phyloP scores from a whole-genome alignment of 1,140 invertebrate genomes.

The Aphelenchoides avenae region DNA sequence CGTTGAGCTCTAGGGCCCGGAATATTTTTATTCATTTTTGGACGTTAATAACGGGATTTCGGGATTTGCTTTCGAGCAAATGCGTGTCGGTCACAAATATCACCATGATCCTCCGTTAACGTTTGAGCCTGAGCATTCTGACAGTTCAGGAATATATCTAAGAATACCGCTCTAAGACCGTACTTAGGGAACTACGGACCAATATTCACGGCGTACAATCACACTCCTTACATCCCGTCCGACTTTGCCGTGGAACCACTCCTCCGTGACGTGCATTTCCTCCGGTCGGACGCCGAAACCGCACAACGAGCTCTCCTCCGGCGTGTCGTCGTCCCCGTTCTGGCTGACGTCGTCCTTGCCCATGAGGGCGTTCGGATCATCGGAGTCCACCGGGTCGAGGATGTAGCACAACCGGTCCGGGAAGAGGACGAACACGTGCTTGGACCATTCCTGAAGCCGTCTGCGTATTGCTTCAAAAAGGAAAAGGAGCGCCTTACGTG shows the following conservation, averaged over 20 bases:
- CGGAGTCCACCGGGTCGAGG: constrained; percentile 25
- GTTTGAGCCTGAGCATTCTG: too few relatives aligned
- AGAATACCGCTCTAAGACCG: too few relatives aligned
- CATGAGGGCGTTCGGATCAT: constrained; percentile 1
- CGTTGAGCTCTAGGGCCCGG: too few relatives aligned
- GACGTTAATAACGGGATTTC: too few relatives aligned
- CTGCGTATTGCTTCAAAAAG: constrained; percentile 2
- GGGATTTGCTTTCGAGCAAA: too few relatives aligned
- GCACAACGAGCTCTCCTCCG: constrained; percentile 6
- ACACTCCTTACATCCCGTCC: constrained; percentile 43
- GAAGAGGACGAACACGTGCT: constrained; percentile 56
- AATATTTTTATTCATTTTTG: too few relatives aligned
- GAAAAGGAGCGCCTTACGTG: constrained; percentile 10
- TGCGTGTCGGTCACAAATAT: too few relatives aligned
- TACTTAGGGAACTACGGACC: too few relatives aligned
- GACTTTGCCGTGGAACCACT: constrained; percentile 58
- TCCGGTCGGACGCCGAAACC: constrained; percentile 53
- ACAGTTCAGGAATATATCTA: too few relatives aligned
- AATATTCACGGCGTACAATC: neutral
- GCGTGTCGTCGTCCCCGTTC: constrained; percentile 44
- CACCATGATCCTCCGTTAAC: too few relatives aligned
- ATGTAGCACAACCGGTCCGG: constrained; percentile 50
- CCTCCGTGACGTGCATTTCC: constrained; percentile 58
- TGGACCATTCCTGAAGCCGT: neutral
- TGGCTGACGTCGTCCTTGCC: constrained; percentile 41